phyloP scores from a whole-genome alignment of 2,888 invertebrate genomes.

The Drosophila birchii region DNA sequence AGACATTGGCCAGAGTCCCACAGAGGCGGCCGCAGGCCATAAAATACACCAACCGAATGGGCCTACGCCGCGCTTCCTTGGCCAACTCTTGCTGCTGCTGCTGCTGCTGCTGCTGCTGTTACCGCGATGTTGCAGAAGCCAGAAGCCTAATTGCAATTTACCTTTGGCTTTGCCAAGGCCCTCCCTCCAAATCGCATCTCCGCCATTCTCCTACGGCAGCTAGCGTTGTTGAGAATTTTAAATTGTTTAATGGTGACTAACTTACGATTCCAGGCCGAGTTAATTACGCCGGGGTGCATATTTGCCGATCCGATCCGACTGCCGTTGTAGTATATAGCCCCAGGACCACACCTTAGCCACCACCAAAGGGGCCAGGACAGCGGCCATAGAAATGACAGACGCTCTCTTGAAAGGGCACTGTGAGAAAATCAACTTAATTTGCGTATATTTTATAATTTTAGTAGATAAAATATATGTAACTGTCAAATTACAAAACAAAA shows the following conservation, averaged over 20 bases:
- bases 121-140: constrained; percentile 67
- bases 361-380: constrained; percentile 15
- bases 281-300: constrained; percentile 81
- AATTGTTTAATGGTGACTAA: constrained; percentile 81
- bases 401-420: constrained; percentile 34
- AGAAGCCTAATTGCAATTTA: constrained; percentile 84
- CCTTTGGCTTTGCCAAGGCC: constrained; percentile 62
- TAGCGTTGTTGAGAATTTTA: constrained; percentile 78
- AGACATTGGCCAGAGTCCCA: constrained; percentile 72
- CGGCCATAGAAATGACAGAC: constrained; percentile 71
- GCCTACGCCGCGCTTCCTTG: constrained; percentile 43
- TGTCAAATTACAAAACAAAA: too few relatives aligned
- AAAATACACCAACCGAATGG: constrained; percentile 78
- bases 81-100: constrained; percentile 29
- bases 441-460: not conserved
- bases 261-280: constrained; percentile 80
- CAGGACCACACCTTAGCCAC: constrained; percentile 53
- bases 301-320: constrained; percentile 69
- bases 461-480: not conserved
- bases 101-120: constrained; percentile 31
- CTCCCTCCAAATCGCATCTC: constrained; percentile 30
- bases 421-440: not conserved
- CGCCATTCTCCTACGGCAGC: constrained; percentile 34
- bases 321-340: constrained; percentile 33
- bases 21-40: constrained; percentile 71